These are phyloP conservation scores for Clarias macrocephalus DNA, from an alignment of 2,113 vertebrate species.

Conservation along the genomic window DNA sequence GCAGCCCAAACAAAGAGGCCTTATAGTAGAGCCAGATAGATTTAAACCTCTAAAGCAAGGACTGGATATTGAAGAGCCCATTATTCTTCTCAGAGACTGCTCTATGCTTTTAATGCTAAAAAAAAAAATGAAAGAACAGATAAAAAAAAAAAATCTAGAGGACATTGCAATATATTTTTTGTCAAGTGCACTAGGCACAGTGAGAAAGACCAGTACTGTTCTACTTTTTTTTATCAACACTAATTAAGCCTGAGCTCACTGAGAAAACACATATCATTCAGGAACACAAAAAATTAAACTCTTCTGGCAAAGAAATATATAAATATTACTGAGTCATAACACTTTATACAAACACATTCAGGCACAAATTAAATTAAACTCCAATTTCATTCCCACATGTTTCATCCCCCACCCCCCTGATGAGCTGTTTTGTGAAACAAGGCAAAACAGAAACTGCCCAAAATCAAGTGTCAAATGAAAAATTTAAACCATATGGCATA, in stretches of 20 bases:
- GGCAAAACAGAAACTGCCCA: neutral
- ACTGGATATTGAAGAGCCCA: neutral
- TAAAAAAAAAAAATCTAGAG: neutral
- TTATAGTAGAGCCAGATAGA: conserved; percentile 15
- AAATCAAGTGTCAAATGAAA: conserved; percentile 12
- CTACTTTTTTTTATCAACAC: neutral
- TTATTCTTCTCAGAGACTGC: neutral
- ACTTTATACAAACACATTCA: neutral
- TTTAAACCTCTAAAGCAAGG: conserved; percentile 11
- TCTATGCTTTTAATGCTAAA: neutral
- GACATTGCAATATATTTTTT: neutral
- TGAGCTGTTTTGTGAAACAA: neutral
- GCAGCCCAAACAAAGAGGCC: neutral
- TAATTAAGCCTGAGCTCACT: neutral
- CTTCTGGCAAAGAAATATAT: neutral
- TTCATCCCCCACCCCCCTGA: neutral
- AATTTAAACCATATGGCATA: conserved; percentile 2
- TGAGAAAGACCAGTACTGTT: neutral
- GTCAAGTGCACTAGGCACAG: neutral
- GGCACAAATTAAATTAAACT: neutral
- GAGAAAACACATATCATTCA: neutral
- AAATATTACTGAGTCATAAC: neutral
- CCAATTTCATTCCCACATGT: neutral
- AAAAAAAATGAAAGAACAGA: neutral
- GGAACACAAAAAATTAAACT: neutral